Evolutionary conservation across 2,797 vertebrate species (phyloP).

Genomic region (Phrynocephalus guinanensis): DNA sequence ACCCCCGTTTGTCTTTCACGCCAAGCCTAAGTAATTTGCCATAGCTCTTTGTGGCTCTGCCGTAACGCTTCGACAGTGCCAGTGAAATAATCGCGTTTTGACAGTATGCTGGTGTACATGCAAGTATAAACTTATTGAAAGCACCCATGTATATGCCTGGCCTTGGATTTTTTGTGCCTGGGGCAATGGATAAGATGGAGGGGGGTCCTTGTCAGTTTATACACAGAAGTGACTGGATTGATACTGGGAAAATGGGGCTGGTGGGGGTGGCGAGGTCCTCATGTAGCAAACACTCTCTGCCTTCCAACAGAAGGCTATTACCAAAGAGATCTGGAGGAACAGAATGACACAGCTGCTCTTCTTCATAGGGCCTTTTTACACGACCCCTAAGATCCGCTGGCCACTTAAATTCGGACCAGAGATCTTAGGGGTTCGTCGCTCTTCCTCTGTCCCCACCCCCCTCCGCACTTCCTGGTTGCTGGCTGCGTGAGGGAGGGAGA

Average conservation of each 20-base stretch:
- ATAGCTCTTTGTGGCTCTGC: not conserved
- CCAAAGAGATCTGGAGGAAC: not conserved
- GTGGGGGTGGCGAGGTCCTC: too few relatives aligned
- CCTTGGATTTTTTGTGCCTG: not conserved
- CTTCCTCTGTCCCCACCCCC: too few relatives aligned
- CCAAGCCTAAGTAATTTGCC: not conserved
- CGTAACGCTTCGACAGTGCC: not conserved
- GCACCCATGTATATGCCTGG: not conserved
- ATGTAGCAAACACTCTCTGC: not conserved
- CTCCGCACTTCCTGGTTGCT: too few relatives aligned
- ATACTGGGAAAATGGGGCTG: not conserved
- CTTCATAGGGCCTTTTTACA: too few relatives aligned
- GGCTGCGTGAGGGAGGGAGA: too few relatives aligned
- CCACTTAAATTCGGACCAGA: too few relatives aligned
- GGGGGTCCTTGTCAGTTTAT: not conserved
- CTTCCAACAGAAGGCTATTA: not conserved
- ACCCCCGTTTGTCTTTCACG: conserved; percentile 19
- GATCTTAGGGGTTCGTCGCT: too few relatives aligned
- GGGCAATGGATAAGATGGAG: not conserved
- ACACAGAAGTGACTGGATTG: not conserved
- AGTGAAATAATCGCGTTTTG: not conserved
- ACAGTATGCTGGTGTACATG: not conserved
- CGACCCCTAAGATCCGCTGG: too few relatives aligned
- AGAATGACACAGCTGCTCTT: not conserved
- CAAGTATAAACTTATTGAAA: not conserved